phyloP scores from a whole-genome alignment of 2,113 vertebrate species.

The Phasianus colchicus region DNA sequence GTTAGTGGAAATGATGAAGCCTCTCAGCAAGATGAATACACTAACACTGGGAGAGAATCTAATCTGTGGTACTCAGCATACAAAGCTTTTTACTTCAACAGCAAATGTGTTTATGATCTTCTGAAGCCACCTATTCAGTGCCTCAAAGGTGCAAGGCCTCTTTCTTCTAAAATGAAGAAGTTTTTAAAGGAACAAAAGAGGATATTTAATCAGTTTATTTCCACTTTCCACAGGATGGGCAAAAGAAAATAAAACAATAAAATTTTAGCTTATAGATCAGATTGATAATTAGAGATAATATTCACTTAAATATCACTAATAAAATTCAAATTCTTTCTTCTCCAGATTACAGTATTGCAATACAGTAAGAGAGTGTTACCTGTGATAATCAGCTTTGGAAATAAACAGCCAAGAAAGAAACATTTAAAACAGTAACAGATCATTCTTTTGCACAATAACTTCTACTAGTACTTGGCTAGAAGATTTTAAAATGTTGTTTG shows the following conservation, averaged over 20 bases:
- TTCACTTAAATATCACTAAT: neutral
- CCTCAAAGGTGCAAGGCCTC: neutral
- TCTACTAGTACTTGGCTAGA: neutral
- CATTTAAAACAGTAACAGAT: neutral
- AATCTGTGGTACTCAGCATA: neutral
- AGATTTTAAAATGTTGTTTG: neutral
- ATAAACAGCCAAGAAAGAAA: neutral
- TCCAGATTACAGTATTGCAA: neutral
- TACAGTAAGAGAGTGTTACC: neutral
- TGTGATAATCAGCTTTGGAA: neutral
- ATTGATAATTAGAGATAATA: neutral
- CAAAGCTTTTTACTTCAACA: neutral
- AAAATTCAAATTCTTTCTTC: neutral
- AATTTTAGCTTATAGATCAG: neutral
- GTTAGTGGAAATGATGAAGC: slow-evolving; percentile 54
- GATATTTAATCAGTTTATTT: neutral
- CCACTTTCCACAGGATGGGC: neutral
- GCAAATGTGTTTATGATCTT: slow-evolving; percentile 2
- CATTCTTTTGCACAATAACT: neutral
- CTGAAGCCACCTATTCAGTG: neutral
- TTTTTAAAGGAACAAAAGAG: neutral
- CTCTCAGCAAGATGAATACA: neutral
- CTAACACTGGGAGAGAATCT: neutral
- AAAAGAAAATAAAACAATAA: neutral
- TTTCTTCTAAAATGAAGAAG: neutral